phyloP scores from a whole-genome alignment of 53 echinoderm and acorn worm genomes.

The Luidia sarsii region DNA sequence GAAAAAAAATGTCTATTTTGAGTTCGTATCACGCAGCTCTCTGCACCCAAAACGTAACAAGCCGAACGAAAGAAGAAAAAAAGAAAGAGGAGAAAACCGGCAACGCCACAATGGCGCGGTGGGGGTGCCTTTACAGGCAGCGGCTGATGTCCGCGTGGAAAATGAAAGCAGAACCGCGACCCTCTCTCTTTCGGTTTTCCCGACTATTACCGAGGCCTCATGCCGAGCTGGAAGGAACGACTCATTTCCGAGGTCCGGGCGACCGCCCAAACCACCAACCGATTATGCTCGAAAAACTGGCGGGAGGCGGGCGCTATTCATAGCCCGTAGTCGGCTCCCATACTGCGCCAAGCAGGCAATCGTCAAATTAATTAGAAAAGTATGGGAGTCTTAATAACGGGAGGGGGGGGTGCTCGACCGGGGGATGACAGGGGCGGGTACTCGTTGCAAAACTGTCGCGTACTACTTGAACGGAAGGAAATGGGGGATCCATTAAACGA shows the following conservation, averaged over 20 bases:
- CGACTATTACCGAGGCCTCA: neutral
- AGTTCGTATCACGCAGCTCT: no score
- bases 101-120: no score
- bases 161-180: no score
- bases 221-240: constrained; percentile 24
- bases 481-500: constrained; percentile 14
- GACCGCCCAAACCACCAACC: constrained; percentile 22
- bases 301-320: constrained; percentile 35
- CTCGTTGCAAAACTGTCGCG: neutral
- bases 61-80: no score
- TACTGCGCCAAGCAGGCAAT: neutral
- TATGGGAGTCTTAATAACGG: constrained; percentile 21
- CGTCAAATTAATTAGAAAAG: constrained; percentile 34
- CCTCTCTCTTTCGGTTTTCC: no score
- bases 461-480: constrained; percentile 39
- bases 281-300: neutral
- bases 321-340: neutral
- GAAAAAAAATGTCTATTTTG: no score
- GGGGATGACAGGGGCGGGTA: neutral
- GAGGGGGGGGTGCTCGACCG: constrained; percentile 32
- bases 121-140: no score
- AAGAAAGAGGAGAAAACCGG: no score
- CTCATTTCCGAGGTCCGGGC: constrained; percentile 51
- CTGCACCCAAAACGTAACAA: no score
- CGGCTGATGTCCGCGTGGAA: no score